A percentile compares a stretch with the other conserved stretches of the same genome.
These are phyloP conservation scores for Dinothrombium tinctorium DNA, from an alignment of 1,140 invertebrate species.

Conservation along the genomic window DNA sequence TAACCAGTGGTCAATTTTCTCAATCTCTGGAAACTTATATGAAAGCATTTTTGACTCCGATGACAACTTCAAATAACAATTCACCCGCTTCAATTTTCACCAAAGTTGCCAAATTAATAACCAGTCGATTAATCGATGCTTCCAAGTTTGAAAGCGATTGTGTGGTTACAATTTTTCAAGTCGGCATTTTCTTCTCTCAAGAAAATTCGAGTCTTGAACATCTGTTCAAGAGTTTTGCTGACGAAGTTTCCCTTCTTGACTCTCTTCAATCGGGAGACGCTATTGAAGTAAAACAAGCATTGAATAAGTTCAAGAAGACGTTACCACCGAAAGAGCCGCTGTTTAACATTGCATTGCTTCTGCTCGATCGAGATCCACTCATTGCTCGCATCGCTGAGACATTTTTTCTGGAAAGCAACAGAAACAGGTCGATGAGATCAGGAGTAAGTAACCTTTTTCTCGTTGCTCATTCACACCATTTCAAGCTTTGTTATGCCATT, in stretches of 20 bases:
- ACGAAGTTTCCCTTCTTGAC: neutral
- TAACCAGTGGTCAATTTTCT: neutral
- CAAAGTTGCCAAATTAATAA: slow-evolving; percentile 3
- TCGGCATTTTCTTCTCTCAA: neutral
- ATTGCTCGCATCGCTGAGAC: neutral
- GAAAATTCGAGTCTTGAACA: slow-evolving; percentile 4
- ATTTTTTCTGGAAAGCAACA: neutral
- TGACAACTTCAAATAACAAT: neutral
- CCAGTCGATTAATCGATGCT: slow-evolving; percentile 1
- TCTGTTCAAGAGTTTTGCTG: neutral
- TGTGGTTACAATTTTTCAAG: slow-evolving; percentile 3
- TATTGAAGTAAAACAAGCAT: neutral
- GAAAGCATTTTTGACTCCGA: slow-evolving; percentile 1
- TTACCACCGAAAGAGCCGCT: slow-evolving; percentile 1
- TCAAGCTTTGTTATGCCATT: too few relatives aligned
- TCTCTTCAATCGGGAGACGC: neutral
- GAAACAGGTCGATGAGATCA: neutral
- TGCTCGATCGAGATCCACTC: neutral
- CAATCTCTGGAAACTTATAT: slow-evolving; percentile 1
- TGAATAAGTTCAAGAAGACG: neutral
- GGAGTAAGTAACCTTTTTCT: neutral
- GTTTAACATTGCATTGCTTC: neutral
- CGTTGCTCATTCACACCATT: too few relatives aligned
- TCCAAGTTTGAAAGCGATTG: neutral
- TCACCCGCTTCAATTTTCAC: neutral